Conservation (phyloP, 2,113 vertebrate species). For the Scomber japonicus region DNA sequence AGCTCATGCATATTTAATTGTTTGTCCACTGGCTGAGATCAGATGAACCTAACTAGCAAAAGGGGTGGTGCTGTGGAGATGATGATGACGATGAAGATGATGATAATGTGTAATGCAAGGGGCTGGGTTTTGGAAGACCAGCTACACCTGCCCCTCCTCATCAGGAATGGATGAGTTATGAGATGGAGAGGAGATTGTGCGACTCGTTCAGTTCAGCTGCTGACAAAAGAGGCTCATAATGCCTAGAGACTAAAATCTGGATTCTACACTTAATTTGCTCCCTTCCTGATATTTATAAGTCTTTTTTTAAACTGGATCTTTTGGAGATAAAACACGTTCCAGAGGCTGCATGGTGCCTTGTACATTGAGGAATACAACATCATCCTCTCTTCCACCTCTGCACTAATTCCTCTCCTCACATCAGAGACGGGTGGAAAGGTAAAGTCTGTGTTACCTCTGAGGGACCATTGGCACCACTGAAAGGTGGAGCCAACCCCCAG, state of each 20-base stretch:
- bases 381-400: background rate
- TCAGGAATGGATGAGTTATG: constrained; percentile 61
- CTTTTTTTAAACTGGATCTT: constrained; percentile 28
- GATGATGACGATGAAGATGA: constrained; percentile 47
- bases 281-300: constrained; percentile 1
- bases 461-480: constrained; percentile 54
- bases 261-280: constrained; percentile 39
- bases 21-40: constrained; percentile 66
- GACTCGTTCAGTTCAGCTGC: constrained; percentile 53
- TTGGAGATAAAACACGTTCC: constrained; percentile 39
- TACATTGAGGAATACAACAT: constrained; percentile 44
- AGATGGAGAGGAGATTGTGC: constrained; percentile 66
- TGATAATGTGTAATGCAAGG: constrained; percentile 60
- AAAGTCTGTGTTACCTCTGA: constrained; percentile 42
- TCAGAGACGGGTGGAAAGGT: constrained; percentile 16
- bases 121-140: constrained; percentile 60
- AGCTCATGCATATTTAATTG: constrained; percentile 80
- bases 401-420: constrained; percentile 11
- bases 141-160: constrained; percentile 72
- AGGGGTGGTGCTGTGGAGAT: constrained; percentile 43
- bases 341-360: constrained; percentile 15
- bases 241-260: constrained; percentile 51
- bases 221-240: constrained; percentile 38
- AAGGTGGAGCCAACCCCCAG: constrained; percentile 59
- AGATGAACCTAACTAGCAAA: constrained; percentile 64